These are phyloP conservation scores for Clunio marinus DNA, from an alignment of 2,888 invertebrate genomes.

Conservation along the genomic window DNA sequence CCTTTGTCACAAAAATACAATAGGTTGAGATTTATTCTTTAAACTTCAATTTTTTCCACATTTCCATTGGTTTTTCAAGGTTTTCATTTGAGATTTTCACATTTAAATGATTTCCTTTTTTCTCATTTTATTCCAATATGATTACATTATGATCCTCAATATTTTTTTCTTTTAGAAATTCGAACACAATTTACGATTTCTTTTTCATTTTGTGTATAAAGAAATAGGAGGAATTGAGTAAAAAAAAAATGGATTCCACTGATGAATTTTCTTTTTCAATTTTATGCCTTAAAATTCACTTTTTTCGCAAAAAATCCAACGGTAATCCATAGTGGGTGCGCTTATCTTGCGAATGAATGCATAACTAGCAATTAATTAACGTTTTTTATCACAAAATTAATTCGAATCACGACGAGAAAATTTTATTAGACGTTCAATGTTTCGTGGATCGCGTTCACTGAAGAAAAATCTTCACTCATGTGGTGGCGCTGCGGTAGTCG, in stretches of 20 bases:
- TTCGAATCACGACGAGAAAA: conserved; percentile 20
- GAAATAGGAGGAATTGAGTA: conserved; percentile 33
- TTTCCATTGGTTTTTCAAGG: conserved; percentile 35
- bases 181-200: conserved; percentile 35
- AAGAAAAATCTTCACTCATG: neutral
- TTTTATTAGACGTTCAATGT: conserved; percentile 32
- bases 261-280: conserved; percentile 29
- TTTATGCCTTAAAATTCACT: conserved; percentile 22
- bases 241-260: conserved; percentile 38
- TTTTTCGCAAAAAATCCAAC: conserved; percentile 28
- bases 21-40: conserved; percentile 18
- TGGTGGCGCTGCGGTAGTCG: conserved; percentile 27
- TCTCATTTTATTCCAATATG: neutral
- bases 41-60: conserved; percentile 39
- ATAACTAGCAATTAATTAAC: conserved; percentile 34
- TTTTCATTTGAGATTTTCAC: conserved; percentile 8
- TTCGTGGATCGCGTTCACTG: conserved; percentile 35
- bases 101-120: neutral
- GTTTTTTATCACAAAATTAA: conserved; percentile 37
- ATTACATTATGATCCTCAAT: conserved; percentile 11
- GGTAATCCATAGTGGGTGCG: conserved; percentile 30
- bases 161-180: neutral
- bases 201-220: conserved; percentile 28
- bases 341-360: conserved; percentile 34
- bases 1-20: conserved; percentile 12